These are phyloP conservation scores for Oophaga pumilio DNA, from an alignment of 2,113 vertebrate genomes.

Conservation along the genomic window DNA sequence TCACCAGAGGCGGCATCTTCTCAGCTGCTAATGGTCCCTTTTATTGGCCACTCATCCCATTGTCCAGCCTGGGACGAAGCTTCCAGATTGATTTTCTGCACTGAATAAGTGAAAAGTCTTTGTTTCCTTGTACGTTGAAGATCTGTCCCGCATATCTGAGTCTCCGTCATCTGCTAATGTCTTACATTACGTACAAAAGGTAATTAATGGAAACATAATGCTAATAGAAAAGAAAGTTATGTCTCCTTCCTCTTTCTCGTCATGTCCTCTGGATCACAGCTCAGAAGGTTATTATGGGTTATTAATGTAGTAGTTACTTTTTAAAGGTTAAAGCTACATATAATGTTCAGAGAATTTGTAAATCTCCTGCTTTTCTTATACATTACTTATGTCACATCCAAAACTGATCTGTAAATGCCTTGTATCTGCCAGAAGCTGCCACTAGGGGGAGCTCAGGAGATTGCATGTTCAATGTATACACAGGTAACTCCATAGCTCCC, in stretches of 20 bases:
- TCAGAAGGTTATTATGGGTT: not conserved
- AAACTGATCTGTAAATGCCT: too few species aligned
- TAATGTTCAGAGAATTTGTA: not conserved
- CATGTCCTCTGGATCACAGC: not conserved
- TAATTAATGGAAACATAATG: conserved; percentile 27
- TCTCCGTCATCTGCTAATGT: not conserved
- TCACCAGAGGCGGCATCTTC: not conserved
- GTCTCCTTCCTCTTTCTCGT: not conserved
- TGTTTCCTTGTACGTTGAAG: conserved; percentile 3
- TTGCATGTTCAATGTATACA: too few species aligned
- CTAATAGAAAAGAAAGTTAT: not conserved
- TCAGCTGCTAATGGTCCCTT: conserved; percentile 32
- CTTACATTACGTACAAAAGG: not conserved
- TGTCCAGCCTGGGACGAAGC: not conserved
- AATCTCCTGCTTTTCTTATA: not conserved
- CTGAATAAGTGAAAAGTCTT: not conserved
- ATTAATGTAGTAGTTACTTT: not conserved
- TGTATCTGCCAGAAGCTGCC: too few species aligned
- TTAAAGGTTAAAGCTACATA: too few species aligned
- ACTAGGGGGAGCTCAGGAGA: too few species aligned
- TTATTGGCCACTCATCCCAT: conserved; percentile 18
- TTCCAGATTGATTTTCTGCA: conserved; percentile 15
- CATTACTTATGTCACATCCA: not conserved
- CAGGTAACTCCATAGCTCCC: too few species aligned
- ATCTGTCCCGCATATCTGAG: not conserved